Evolutionary conservation across 2,797 vertebrate genomes (phyloP), one percentile per base, ranked within the genome.

Genomic region (Takifugu rubripes): DNA sequence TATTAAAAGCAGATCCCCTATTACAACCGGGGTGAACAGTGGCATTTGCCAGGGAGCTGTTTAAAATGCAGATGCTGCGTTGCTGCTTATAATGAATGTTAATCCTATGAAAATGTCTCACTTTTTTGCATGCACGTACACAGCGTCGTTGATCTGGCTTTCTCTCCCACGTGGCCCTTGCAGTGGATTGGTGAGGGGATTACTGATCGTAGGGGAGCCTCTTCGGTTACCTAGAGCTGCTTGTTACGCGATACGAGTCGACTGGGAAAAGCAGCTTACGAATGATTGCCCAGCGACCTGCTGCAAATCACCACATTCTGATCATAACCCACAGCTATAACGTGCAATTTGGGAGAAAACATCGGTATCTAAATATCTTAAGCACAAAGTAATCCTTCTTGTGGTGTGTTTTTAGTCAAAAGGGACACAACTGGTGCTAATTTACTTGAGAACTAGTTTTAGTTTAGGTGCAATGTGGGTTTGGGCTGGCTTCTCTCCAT

Each of bases 1-100:
- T 85, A 87, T 78, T 86, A 76, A 86, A 82, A 83, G 69, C 72
- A 78, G 68, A 86, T 87, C 81, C 72, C 59, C 65, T 60, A 74
- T 80, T 71, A 77, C 70, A 74, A 56, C 67, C 46, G 7, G 71
- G 72, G 68, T 40, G 33, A 68, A 75, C 66, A 55, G 56, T 64
- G 47, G 74, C 77, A 76, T 69, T 75, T 68, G 68, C 68, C 49
- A 70, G 67, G 64, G 75, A 82, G 75, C 74, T 71, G 61, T 85
- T 88, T 84, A 78, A 85, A 84, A 87, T 86, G 72, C 83, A 75
- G 52, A 51, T 44, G 53, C 57, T 77, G 64, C 72, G 36, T 57
- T 56, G 61, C 49, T 56, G 52, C 40, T 51, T 78, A 58, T 86
- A 90, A 87, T 85, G 77, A 87, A 84, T 84, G 79, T 75, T 90